These are phyloP conservation scores for Phoxinus dragarum DNA, from an alignment of 2,797 vertebrate species.

Conservation along the genomic window DNA sequence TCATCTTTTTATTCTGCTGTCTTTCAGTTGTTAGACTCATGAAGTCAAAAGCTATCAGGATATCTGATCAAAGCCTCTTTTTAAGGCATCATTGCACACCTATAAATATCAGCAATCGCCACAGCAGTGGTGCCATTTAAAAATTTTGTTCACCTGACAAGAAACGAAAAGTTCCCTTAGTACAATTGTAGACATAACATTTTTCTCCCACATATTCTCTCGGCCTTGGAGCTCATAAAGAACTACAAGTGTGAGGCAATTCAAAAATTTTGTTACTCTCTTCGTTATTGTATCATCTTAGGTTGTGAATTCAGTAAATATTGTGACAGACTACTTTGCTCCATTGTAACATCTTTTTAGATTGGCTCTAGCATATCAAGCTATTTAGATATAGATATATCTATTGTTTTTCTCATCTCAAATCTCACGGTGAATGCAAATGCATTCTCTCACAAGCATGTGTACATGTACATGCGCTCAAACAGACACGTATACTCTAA, in stretches of 20 bases:
- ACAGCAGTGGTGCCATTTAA: neutral
- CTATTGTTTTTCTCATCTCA: neutral
- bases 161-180: neutral
- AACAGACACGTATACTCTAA: conserved; percentile 57
- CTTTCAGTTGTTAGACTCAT: conserved; percentile 38
- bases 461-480: neutral
- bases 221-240: conserved; percentile 43
- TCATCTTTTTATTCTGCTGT: conserved; percentile 39
- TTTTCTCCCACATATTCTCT: conserved; percentile 29
- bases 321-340: neutral
- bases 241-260: conserved; percentile 16
- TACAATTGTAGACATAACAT: conserved; percentile 49
- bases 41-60: conserved; percentile 21
- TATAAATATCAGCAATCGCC: neutral
- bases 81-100: conserved; percentile 11
- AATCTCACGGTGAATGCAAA: conserved; percentile 12
- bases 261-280: neutral
- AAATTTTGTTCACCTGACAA: neutral
- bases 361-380: neutral
- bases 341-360: neutral
- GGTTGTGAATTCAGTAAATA: neutral
- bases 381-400: neutral
- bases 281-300: neutral
- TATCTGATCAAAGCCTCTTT: conserved; percentile 23
- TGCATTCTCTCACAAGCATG: neutral